These are phyloP conservation scores for Bolborhynchus lineola DNA, from an alignment of 2,113 vertebrate genomes.

Conservation along the genomic window DNA sequence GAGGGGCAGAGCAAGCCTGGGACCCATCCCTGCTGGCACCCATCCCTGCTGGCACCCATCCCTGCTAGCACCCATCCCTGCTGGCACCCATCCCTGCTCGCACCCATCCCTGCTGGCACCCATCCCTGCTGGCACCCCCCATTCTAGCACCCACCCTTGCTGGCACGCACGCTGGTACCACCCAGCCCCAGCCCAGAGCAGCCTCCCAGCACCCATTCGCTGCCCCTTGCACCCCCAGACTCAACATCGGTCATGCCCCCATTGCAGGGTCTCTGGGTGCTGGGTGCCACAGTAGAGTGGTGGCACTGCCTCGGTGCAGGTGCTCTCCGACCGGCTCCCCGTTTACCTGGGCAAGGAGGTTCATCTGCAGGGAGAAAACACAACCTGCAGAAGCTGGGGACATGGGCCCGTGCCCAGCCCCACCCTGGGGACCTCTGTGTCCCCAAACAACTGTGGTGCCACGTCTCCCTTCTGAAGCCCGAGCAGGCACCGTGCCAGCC, in stretches of 20 bases:
- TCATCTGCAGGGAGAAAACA: conserved; percentile 31
- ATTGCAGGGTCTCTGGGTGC: rapidly evolving
- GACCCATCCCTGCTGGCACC: background rate
- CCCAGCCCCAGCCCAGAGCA: background rate
- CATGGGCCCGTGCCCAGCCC: rapidly evolving
- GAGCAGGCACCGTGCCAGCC: rapidly evolving
- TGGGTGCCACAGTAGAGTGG: rapidly evolving
- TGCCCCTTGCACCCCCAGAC: background rate
- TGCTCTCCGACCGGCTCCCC: background rate
- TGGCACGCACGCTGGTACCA: background rate
- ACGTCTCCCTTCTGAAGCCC: rapidly evolving
- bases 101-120: background rate
- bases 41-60: background rate
- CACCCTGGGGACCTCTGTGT: rapidly evolving
- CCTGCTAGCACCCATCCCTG: background rate
- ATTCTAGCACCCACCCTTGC: background rate
- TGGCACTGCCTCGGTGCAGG: background rate
- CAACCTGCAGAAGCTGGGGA: background rate
- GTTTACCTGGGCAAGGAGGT: conserved; percentile 4
- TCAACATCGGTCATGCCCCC: background rate
- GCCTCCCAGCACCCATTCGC: background rate
- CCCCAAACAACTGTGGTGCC: background rate
- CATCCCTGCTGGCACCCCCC: background rate
- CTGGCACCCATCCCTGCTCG: background rate
- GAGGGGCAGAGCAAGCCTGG: background rate